phyloP scores from a whole-genome alignment of 2,113 vertebrate species.

The Leptodactylus fuscus region DNA sequence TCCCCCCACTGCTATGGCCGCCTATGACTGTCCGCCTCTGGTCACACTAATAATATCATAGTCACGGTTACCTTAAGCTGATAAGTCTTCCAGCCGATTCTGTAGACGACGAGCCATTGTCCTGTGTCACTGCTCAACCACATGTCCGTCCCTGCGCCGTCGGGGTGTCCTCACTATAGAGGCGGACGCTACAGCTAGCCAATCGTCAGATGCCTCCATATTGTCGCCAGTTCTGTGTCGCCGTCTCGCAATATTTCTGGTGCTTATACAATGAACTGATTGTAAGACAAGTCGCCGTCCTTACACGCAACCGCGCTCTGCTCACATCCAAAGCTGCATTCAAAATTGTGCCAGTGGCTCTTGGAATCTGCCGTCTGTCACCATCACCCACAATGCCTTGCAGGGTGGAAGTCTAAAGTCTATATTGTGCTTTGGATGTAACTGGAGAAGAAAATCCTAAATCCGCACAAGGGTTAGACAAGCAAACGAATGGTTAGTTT shows the following conservation, averaged over 20 bases:
- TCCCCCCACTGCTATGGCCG: neutral
- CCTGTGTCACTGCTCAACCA: neutral
- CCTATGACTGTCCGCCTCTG: neutral
- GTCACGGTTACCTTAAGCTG: constrained; percentile 18
- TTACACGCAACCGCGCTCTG: neutral
- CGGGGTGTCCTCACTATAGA: neutral
- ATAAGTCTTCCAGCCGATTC: constrained; percentile 23
- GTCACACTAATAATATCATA: neutral
- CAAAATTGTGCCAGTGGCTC: too few species aligned
- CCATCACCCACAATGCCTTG: too few species aligned
- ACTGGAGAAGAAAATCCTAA: too few species aligned
- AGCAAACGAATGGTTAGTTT: too few species aligned
- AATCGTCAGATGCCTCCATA: too few species aligned
- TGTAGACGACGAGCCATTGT: neutral
- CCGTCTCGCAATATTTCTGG: neutral
- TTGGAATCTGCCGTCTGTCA: too few species aligned
- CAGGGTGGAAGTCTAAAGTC: too few species aligned
- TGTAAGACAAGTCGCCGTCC: neutral
- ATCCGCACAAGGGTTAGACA: too few species aligned
- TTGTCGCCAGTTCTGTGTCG: too few species aligned
- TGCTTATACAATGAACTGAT: neutral
- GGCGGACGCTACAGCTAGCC: neutral
- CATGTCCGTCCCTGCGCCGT: neutral
- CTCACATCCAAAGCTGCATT: too few species aligned
- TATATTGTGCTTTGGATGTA: too few species aligned